Base-by-base conservation (phyloP, 2,888 invertebrate species). In the Agrochola macilenta region DNA sequence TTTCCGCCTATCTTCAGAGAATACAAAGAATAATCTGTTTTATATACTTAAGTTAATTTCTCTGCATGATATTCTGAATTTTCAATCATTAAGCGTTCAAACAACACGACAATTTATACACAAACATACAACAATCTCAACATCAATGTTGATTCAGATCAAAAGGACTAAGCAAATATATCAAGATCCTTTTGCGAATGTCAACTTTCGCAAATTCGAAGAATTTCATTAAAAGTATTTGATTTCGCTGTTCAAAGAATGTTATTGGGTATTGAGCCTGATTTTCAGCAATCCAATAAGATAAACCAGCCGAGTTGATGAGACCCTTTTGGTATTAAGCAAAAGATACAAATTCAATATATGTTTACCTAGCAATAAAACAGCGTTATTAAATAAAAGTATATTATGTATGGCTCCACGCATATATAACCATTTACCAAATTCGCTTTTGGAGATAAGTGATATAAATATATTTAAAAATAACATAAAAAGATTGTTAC, bases 181-280 rank as follows among this genome's bases (percentile, higher is more conserved):
- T 74, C 52, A 17, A 35, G 49, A 61, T 43, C 23, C 35, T 72
- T 81, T 57, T 14, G 46, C 60, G 17, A 71, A 71, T 71, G 58
- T 64, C 60, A 54, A 26, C 58, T n/a, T 52, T 57, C 43, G 43
- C n/a, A 63, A 52, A 52, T 72, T 20, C 63, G 5, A 49, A 64
- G 83, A 83, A 79, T 82, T 74, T 79, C 23, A 82, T 82, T 68
- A 75, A 70, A 70, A 30, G 30, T n/a, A 30, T 78, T 65, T 72
- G 58, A 74, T 63, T 66, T 49, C n/a, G 69, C 26, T 72, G 26
- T 74, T 35, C 49, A 60, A 57, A 57, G 39, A 79, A 57, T 79
- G 35, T 68, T 57, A 78, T 11, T 82, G 11, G 17, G 49, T 58
- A 68, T 35, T 23, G 57, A 74, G 49, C 26, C 11, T 61, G 57